A percentile compares a stretch with the other conserved stretches of the same genome.
Conservation (phyloP, 2,888 invertebrate genomes). For the Noctua fimbriata region DNA sequence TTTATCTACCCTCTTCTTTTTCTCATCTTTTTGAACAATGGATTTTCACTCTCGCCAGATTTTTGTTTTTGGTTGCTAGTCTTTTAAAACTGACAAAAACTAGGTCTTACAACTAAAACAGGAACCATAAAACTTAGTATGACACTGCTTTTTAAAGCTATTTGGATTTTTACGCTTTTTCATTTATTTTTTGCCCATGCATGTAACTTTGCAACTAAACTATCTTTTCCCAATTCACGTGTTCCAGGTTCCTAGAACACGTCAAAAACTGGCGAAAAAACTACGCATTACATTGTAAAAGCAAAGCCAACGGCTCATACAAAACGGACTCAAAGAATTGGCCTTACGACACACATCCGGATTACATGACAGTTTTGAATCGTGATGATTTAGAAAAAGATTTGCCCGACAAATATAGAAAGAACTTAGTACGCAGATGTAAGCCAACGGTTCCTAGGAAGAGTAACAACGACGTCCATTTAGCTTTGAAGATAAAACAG, state of each 20-base stretch:
- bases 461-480: conserved; percentile 80
- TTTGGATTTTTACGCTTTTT: background rate
- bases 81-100: background rate
- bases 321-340: conserved; percentile 74
- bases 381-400: conserved; percentile 87
- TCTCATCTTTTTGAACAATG: background rate
- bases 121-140: background rate
- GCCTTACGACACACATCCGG: conserved; percentile 90
- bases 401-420: conserved; percentile 85
- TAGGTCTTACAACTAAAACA: background rate
- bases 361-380: conserved; percentile 88
- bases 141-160: background rate
- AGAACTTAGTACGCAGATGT: conserved; percentile 74
- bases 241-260: conserved; percentile 81
- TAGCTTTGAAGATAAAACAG: conserved; percentile 86
- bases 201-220: background rate
- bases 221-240: background rate
- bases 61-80: conserved; percentile 57
- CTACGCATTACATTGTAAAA: conserved; percentile 75
- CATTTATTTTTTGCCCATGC: background rate
- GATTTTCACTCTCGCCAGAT: conserved; percentile 13
- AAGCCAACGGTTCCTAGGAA: conserved; percentile 82
- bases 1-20: background rate
- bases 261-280: conserved; percentile 89
- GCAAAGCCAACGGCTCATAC: conserved; percentile 69